These are phyloP conservation scores for Tiphia femorata DNA, from an alignment of 2,888 invertebrate species.

Conservation along the genomic window DNA sequence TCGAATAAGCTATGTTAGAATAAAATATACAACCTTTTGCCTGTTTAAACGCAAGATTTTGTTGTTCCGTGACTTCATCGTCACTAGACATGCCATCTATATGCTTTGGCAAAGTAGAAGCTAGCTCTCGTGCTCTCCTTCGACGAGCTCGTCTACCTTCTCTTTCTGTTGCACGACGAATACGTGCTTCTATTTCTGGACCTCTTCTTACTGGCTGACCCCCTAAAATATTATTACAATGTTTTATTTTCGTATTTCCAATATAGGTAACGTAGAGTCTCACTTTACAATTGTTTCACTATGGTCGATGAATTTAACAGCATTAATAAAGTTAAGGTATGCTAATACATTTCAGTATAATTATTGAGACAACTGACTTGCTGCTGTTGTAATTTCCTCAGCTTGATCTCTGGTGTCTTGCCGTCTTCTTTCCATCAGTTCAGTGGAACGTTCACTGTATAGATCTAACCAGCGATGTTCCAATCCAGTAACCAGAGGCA, in stretches of 20 bases:
- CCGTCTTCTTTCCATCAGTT: conserved; percentile 85
- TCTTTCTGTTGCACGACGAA: conserved; percentile 88
- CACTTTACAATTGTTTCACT: too few species aligned
- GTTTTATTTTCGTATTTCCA: neutral
- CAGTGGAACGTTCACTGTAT: conserved; percentile 79
- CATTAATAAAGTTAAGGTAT: neutral
- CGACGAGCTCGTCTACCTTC: conserved; percentile 93
- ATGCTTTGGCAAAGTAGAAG: conserved; percentile 73
- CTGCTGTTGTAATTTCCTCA: conserved; percentile 84
- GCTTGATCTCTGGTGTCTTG: conserved; percentile 96
- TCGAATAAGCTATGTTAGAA: neutral
- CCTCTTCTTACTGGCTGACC: conserved; percentile 66
- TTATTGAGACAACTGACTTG: conserved; percentile 70
- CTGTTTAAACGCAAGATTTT: conserved; percentile 76
- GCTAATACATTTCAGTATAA: neutral
- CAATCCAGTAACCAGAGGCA: conserved; percentile 80
- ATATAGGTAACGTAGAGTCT: too few species aligned
- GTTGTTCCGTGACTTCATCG: conserved; percentile 92
- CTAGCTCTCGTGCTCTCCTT: conserved; percentile 82
- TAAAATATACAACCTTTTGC: conserved; percentile 67
- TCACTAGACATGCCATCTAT: conserved; percentile 97
- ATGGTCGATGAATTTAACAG: too few species aligned
- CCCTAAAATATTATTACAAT: conserved; percentile 41
- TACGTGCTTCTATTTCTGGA: conserved; percentile 77
- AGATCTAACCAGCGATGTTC: conserved; percentile 84